Evolutionary conservation across 2,797 vertebrate genomes (phyloP).

Genomic region (Hemibagrus guttatus): DNA sequence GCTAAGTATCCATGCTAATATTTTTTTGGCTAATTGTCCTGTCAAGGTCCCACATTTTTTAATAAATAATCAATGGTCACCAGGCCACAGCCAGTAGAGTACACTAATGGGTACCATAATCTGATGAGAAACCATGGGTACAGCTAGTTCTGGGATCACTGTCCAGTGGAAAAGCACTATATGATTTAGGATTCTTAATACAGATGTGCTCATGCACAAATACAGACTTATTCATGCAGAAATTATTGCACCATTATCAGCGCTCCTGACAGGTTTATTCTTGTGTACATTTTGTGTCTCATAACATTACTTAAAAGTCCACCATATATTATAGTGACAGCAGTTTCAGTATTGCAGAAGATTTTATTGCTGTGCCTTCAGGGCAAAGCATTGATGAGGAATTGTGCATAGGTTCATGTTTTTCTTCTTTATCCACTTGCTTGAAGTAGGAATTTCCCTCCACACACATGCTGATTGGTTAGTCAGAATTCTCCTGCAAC

Average conservation of each 20-base stretch:
- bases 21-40: no score
- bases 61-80: background rate
- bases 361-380: constrained; percentile 47
- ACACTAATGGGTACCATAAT: background rate
- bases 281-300: constrained; percentile 63
- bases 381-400: constrained; percentile 48
- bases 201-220: constrained; percentile 5
- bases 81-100: background rate
- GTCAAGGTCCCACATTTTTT: background rate
- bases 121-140: background rate
- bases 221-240: constrained; percentile 40
- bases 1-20: background rate
- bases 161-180: background rate
- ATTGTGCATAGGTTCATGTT: constrained; percentile 29
- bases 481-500: constrained; percentile 48
- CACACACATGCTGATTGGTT: constrained; percentile 30
- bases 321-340: constrained; percentile 65
- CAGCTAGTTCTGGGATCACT: background rate
- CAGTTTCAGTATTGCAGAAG: constrained; percentile 68
- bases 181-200: constrained; percentile 19
- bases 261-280: constrained; percentile 73
- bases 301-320: constrained; percentile 56
- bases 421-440: constrained; percentile 49
- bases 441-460: constrained; percentile 29
- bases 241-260: constrained; percentile 49